phyloP scores from a whole-genome alignment of 2,797 vertebrate species.

The Apogon hyalosoma region DNA sequence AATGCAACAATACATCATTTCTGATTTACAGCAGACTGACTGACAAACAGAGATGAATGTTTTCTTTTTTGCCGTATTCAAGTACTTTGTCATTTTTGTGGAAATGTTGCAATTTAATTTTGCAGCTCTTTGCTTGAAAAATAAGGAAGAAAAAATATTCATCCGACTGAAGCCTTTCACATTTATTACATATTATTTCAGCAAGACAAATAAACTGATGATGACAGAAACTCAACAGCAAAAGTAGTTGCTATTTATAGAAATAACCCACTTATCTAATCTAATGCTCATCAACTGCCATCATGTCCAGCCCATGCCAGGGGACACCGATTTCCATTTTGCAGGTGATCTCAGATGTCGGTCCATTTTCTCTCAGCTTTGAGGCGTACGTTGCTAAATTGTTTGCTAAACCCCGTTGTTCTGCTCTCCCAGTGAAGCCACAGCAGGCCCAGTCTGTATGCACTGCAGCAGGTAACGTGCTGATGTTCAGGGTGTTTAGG shows the following conservation, averaged over 20 bases:
- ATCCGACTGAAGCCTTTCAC: slow-evolving; percentile 38
- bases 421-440: slow-evolving; percentile 23
- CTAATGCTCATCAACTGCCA: slow-evolving; percentile 13
- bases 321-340: slow-evolving; percentile 3
- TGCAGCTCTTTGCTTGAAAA: neutral
- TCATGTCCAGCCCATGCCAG: slow-evolving; percentile 30
- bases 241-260: slow-evolving; percentile 4
- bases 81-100: no score
- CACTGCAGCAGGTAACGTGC: slow-evolving; percentile 18
- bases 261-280: slow-evolving; percentile 22
- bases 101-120: neutral
- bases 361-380: slow-evolving; percentile 3
- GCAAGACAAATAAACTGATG: slow-evolving; percentile 29
- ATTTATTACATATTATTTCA: slow-evolving; percentile 65
- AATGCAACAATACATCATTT: no score
- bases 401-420: neutral
- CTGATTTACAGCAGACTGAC: no score
- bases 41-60: no score
- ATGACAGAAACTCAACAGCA: slow-evolving; percentile 12
- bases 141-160: slow-evolving; percentile 2
- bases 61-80: no score
- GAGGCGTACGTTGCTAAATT: slow-evolving; percentile 14
- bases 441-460: slow-evolving; percentile 8
- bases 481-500: slow-evolving; percentile 56
- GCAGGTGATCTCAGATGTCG: neutral